Base-by-base conservation (phyloP, 2,113 vertebrate species). In the Mobula birostris region DNA sequence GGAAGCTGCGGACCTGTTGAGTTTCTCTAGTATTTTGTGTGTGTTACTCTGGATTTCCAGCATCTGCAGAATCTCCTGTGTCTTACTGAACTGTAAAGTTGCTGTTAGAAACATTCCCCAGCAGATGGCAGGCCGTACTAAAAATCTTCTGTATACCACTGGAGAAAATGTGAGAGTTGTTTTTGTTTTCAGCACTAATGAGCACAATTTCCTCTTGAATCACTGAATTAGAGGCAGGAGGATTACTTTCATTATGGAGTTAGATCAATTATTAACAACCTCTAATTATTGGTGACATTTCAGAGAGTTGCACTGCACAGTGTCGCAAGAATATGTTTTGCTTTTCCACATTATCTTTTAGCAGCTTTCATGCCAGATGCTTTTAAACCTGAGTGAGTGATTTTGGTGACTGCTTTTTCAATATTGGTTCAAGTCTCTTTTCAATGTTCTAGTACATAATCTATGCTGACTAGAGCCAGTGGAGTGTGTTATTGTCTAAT, bases 91-190 rank as follows among this genome's bases (percentile, higher is more conserved):
- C 21, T 93, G 70, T 56, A 93, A 56, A 56, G 66, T 56, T 56
- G 91, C 40, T 76, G 11, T 76, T 93, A 27, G 27, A 76, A 93
- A 21, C 70, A 93, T 56, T 74, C 32, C 7, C 91, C 91, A 93
- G 91, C 27, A 93, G 91, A 48, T 93, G 91, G 91, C 91, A 93
- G 91, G 91, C 91, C 17, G 90, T 29, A 93, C 40, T 70, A 93
- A 93, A 93, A 56, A 93, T 93, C 21, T 19, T 93, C 15, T 40
- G 21, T 74, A 19, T 32, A 90, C n/a, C 61, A 90, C 66, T 90
- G 58, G 36, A 21, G 36, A 21, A 21, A 93, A 74, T 19, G 27
- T 76, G 9, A 74, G 70, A 19, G 5, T 15, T 2, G 48, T 87
- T 90, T 32, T 72, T 7, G 8, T 72, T 72, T 92, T 72, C 32